phyloP scores from a whole-genome alignment of 1,140 invertebrate species.

The Procambarus virginalis region DNA sequence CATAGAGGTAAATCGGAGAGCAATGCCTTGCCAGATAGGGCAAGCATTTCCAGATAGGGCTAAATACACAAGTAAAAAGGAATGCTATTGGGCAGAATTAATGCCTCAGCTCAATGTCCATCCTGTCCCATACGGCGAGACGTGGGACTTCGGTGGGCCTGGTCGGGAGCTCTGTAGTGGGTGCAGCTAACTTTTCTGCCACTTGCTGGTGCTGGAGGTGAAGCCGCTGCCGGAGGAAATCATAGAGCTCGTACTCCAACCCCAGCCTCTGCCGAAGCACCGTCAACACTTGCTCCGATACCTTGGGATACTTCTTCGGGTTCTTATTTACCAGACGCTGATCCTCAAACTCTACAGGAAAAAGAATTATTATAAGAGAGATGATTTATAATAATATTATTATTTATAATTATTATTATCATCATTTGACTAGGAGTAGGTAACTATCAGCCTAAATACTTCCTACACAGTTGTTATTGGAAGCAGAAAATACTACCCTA shows the following conservation, averaged over 20 bases:
- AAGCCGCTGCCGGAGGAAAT: conserved; percentile 88
- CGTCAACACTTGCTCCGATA: conserved; percentile 87
- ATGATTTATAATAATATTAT: too few species aligned
- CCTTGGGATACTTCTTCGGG: conserved; percentile 88
- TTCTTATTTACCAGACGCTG: conserved; percentile 79
- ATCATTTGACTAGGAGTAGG: too few species aligned
- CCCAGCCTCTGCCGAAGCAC: conserved; percentile 88
- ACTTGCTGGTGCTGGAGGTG: conserved; percentile 80
- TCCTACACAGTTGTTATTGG: too few species aligned
- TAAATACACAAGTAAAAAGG: too few species aligned
- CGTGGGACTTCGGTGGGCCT: conserved; percentile 10
- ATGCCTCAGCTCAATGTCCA: conserved; percentile 45
- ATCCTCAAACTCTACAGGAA: conserved; percentile 78
- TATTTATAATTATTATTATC: too few species aligned
- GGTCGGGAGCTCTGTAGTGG: conserved; percentile 46
- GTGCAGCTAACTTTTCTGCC: not conserved
- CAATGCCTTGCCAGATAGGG: too few species aligned
- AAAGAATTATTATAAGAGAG: too few species aligned
- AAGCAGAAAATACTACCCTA: too few species aligned
- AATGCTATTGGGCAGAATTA: not conserved
- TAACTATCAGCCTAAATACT: too few species aligned
- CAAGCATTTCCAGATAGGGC: too few species aligned
- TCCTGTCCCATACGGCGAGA: conserved; percentile 40
- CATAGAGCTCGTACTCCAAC: conserved; percentile 91
- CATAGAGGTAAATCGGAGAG: too few species aligned